phyloP scores from a whole-genome alignment of 2,797 vertebrate genomes.

The Myripristis murdjan region DNA sequence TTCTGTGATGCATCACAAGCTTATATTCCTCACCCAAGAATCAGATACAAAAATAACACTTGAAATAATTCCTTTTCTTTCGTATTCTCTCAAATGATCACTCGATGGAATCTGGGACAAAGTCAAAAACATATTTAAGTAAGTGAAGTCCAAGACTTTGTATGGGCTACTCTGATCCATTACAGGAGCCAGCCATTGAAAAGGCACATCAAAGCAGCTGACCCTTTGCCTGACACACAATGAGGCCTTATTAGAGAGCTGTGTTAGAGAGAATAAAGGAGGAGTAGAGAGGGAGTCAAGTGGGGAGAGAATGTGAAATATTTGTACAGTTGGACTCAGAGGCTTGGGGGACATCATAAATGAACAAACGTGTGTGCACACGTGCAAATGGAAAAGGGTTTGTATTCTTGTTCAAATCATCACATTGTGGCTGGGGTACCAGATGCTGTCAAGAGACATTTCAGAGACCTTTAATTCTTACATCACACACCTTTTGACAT shows the following conservation, averaged over 20 bases:
- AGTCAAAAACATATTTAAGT: too few relatives aligned
- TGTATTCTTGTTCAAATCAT: too few relatives aligned
- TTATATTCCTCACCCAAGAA: not conserved
- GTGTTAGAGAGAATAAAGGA: constrained; percentile 53
- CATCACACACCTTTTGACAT: constrained; percentile 7
- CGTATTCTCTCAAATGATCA: not conserved
- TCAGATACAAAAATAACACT: not conserved
- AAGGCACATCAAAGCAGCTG: constrained; percentile 71
- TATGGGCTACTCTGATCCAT: constrained; percentile 51
- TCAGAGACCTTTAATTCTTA: constrained; percentile 4
- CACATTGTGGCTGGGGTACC: not conserved
- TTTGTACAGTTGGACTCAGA: constrained; percentile 57
- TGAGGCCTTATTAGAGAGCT: constrained; percentile 71
- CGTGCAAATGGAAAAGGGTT: constrained; percentile 2
- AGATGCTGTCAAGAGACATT: not conserved
- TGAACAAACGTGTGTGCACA: constrained; percentile 14
- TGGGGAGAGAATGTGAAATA: constrained; percentile 77
- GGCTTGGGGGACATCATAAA: constrained; percentile 36
- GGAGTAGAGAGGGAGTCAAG: constrained; percentile 55
- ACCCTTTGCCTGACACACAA: constrained; percentile 65
- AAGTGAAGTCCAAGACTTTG: constrained; percentile 14
- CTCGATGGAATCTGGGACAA: not conserved
- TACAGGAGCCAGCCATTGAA: constrained; percentile 52
- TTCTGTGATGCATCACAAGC: not conserved
- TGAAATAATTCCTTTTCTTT: not conserved